Percentiles rank a stretch among this genome's conserved stretches.
phyloP scores from a whole-genome alignment of 2,113 vertebrate species.

The Xiphorhynchus elegans region DNA sequence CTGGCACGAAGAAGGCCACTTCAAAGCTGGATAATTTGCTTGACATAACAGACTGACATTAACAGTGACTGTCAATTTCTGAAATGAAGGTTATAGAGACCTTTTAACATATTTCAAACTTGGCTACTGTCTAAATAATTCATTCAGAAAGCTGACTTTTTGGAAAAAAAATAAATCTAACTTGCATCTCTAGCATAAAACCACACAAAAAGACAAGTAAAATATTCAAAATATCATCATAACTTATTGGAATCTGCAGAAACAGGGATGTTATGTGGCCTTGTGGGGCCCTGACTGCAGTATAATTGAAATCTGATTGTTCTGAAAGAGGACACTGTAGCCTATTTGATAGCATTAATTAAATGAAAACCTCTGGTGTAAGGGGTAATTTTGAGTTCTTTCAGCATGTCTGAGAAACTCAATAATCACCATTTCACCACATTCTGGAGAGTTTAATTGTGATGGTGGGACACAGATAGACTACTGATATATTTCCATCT shows the following conservation, averaged over 20 bases:
- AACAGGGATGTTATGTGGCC: not conserved
- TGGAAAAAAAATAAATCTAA: not conserved
- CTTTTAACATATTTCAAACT: not conserved
- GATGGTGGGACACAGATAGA: not conserved
- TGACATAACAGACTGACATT: not conserved
- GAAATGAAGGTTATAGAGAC: not conserved
- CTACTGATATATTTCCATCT: not conserved
- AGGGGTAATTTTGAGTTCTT: slow-evolving; percentile 23
- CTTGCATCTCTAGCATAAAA: not conserved
- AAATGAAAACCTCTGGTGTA: slow-evolving; percentile 39
- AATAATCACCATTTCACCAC: slow-evolving; percentile 29
- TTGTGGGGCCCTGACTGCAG: not conserved
- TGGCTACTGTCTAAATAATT: not conserved
- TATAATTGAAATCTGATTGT: slow-evolving; percentile 45
- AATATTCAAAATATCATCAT: not conserved
- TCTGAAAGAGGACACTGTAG: slow-evolving; percentile 20
- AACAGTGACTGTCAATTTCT: not conserved
- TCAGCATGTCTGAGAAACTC: not conserved
- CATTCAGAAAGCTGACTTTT: not conserved
- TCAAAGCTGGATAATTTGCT: not conserved
- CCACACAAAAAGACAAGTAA: not conserved
- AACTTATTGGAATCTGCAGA: not conserved
- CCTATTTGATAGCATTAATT: slow-evolving; percentile 16
- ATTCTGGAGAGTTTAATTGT: not conserved
- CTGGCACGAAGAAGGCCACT: not conserved